Evolutionary conservation across 2,113 vertebrate species (phyloP).

Genomic region (Hystrix cristata): DNA sequence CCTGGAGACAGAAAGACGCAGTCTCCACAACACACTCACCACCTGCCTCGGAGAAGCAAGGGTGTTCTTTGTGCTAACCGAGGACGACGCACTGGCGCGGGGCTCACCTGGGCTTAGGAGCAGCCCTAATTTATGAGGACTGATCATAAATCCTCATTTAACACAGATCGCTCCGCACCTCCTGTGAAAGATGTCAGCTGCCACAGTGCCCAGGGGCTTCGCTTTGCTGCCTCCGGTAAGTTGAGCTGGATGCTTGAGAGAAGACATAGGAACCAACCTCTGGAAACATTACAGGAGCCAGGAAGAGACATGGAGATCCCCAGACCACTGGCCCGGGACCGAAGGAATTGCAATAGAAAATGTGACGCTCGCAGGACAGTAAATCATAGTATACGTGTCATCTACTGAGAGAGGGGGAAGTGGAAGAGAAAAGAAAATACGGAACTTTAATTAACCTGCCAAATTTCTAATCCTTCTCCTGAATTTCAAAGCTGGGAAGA

Average conservation of each 20-base stretch:
- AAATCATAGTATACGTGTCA: not conserved
- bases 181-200: constrained; percentile 67
- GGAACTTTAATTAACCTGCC: constrained; percentile 67
- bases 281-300: not conserved
- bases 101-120: constrained; percentile 64
- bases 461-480: not conserved
- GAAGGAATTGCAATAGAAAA: constrained; percentile 16
- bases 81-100: not conserved
- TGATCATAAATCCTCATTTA: constrained; percentile 85
- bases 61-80: constrained; percentile 66
- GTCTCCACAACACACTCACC: not conserved
- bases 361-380: constrained; percentile 2
- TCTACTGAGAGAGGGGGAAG: not conserved
- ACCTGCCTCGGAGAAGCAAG: not conserved
- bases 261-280: constrained; percentile 14
- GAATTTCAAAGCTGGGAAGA: not conserved
- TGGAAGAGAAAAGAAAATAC: not conserved
- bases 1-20: rapidly evolving
- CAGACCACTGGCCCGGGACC: constrained; percentile 24
- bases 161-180: constrained; percentile 13
- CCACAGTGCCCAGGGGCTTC: constrained; percentile 8
- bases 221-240: constrained; percentile 53
- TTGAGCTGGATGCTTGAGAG: constrained; percentile 44
- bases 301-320: constrained; percentile 60
- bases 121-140: constrained; percentile 75